A percentile compares a stretch with the other conserved stretches of the same genome.
Evolutionary conservation across 2,113 vertebrate genomes (phyloP).

Genomic region (Urocynchramus pylzowi): DNA sequence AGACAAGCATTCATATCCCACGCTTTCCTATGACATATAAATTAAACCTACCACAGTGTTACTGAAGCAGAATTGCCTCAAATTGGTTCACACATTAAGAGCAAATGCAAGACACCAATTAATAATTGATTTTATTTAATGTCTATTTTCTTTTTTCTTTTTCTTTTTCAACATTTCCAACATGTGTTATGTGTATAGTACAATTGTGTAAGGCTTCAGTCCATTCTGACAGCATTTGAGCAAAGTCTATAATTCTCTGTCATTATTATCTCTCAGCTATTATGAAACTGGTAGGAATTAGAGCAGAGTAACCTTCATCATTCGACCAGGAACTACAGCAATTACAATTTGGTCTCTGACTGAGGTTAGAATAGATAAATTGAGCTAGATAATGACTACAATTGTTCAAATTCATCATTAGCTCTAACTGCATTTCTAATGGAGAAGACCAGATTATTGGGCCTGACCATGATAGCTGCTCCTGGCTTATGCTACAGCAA

Average conservation of each 20-base stretch:
- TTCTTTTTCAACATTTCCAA: background rate
- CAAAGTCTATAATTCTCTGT: constrained; percentile 28
- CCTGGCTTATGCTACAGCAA: background rate
- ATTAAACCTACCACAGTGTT: background rate
- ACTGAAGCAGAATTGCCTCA: background rate
- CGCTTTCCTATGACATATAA: background rate
- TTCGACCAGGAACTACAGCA: constrained; percentile 16
- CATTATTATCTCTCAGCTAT: constrained; percentile 41
- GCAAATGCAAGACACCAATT: background rate
- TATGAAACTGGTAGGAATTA: constrained; percentile 31
- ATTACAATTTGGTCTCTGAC: constrained; percentile 53
- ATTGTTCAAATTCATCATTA: constrained; percentile 53
- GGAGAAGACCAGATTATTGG: background rate
- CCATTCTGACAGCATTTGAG: background rate
- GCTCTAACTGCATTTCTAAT: constrained; percentile 21
- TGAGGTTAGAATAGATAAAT: constrained; percentile 56
- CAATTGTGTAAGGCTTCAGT: background rate
- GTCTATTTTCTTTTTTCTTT: background rate
- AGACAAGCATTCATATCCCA: background rate
- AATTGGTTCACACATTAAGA: background rate
- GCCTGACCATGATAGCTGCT: background rate
- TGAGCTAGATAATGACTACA: constrained; percentile 52
- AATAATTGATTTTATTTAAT: constrained; percentile 7
- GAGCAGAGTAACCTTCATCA: constrained; percentile 29
- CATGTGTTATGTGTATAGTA: background rate